Percentiles rank a stretch among this genome's conserved stretches.
These are phyloP conservation scores for Tipula unca DNA, from an alignment of 2,888 invertebrate species.

Conservation along the genomic window DNA sequence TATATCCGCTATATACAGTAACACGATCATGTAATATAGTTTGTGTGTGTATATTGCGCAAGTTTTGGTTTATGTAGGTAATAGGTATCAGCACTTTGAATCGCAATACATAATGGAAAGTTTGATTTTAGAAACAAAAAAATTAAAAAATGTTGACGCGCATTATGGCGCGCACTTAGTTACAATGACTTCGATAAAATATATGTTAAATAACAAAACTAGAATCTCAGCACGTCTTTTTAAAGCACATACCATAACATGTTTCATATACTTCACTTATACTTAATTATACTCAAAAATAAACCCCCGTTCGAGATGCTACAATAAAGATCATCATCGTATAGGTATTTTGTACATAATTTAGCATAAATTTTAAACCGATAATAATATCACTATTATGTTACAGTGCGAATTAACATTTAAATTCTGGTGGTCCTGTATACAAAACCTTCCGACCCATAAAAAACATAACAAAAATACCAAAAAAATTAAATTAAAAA, in stretches of 20 bases:
- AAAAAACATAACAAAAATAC: not conserved
- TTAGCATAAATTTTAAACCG: too few species aligned
- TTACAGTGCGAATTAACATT: not conserved
- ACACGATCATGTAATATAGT: not conserved
- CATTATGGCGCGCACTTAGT: not conserved
- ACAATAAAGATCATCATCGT: too few species aligned
- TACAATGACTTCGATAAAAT: not conserved
- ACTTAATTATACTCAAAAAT: too few species aligned
- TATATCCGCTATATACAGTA: not conserved
- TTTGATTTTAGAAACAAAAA: not conserved
- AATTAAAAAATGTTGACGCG: not conserved
- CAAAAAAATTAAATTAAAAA: not conserved
- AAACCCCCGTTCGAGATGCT: too few species aligned
- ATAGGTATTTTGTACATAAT: too few species aligned
- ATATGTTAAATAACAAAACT: too few species aligned
- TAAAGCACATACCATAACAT: not conserved
- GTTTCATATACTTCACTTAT: not conserved
- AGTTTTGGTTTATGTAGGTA: not conserved
- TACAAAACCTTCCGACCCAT: not conserved
- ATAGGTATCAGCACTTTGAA: not conserved
- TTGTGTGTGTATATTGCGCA: not conserved
- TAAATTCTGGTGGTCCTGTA: not conserved
- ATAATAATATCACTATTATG: not conserved
- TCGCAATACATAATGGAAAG: not conserved
- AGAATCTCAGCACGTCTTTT: not conserved